These are phyloP conservation scores for Gonatopus flavifemur DNA, from an alignment of 1,140 invertebrate genomes.

Conservation along the genomic window DNA sequence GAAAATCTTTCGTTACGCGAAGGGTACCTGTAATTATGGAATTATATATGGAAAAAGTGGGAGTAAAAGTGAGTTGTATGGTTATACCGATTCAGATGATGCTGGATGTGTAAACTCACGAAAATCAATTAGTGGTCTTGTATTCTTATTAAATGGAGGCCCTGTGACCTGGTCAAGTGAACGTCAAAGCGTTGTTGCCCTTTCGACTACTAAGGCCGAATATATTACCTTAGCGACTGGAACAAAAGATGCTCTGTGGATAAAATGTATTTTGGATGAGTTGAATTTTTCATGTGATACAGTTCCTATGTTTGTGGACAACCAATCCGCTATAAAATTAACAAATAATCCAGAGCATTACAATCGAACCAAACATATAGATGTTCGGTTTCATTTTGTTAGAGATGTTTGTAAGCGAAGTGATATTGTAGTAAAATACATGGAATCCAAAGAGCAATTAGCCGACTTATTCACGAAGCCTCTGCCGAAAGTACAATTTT, in stretches of 20 bases:
- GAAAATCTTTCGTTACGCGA: no score
- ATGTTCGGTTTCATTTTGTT: background rate
- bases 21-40: no score
- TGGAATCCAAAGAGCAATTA: background rate
- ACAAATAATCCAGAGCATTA: background rate
- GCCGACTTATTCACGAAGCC: background rate
- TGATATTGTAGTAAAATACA: background rate
- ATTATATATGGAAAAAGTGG: no score
- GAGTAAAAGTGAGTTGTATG: no score
- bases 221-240: no score
- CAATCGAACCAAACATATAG: background rate
- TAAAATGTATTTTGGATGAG: background rate
- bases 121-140: background rate
- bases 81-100: no score
- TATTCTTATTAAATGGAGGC: background rate
- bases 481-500: background rate
- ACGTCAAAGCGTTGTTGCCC: background rate
- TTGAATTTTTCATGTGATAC: background rate
- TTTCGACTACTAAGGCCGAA: background rate
- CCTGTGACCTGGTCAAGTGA: background rate
- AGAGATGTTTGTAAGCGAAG: background rate
- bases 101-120: background rate
- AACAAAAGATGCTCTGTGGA: background rate
- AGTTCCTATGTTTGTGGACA: background rate
- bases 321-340: background rate